Conservation (phyloP, 2,113 vertebrate genomes). For the Elephantulus edwardii region DNA sequence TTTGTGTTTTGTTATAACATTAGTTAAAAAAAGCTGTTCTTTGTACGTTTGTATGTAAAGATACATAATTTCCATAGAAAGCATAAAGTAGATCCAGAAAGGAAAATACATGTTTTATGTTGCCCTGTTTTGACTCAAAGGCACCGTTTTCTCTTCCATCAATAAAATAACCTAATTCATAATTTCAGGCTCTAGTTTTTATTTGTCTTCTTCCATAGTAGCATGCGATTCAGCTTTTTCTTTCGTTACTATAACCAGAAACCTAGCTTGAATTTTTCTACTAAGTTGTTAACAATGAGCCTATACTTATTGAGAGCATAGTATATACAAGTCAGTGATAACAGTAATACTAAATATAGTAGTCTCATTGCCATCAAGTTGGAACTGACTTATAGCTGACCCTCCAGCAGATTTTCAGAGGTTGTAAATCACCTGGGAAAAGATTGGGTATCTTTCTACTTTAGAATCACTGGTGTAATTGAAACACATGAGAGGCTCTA, state of each 20-base stretch:
- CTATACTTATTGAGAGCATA: not conserved
- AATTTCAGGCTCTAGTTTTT: constrained; percentile 24
- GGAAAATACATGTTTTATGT: constrained; percentile 75
- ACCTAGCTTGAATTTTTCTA: constrained; percentile 33
- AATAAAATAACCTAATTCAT: constrained; percentile 75
- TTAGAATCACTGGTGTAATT: too few relatives aligned
- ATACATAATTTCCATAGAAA: not conserved
- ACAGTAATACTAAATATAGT: not conserved
- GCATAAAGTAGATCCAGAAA: constrained; percentile 56
- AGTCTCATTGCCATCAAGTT: too few relatives aligned
- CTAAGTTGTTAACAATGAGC: not conserved
- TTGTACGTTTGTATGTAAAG: constrained; percentile 77
- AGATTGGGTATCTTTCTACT: too few relatives aligned
- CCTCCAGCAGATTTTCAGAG: too few relatives aligned
- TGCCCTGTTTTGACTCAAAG: constrained; percentile 54
- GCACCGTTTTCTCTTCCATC: constrained; percentile 75
- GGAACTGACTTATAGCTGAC: too few relatives aligned
- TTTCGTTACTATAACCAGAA: not conserved
- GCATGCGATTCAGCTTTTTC: constrained; percentile 16
- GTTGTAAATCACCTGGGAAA: too few relatives aligned
- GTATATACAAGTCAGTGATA: not conserved
- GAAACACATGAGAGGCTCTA: too few relatives aligned
- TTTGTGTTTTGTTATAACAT: constrained; percentile 71
- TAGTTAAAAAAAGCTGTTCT: constrained; percentile 71
- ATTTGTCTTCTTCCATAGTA: constrained; percentile 1